These are phyloP conservation scores for Heliconius hewitsoni DNA, from an alignment of 1,140 invertebrate species.

Conservation along the genomic window DNA sequence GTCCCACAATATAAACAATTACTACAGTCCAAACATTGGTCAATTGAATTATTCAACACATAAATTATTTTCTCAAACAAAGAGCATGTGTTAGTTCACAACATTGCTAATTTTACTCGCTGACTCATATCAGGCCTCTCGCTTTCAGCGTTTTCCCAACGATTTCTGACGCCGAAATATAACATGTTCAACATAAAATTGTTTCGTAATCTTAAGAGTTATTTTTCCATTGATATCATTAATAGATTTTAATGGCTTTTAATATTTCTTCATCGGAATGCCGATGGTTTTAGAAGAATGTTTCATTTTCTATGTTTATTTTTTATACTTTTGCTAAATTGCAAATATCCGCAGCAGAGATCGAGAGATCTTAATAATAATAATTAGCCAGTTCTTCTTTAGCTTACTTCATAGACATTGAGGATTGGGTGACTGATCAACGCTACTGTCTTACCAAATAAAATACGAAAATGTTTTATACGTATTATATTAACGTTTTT, in stretches of 20 bases:
- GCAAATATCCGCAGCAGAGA: no score
- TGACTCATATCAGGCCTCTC: conserved; percentile 49
- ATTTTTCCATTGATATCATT: conserved; percentile 22
- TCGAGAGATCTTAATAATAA: no score
- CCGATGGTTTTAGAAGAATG: neutral
- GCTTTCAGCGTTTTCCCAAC: conserved; percentile 38
- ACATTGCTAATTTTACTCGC: conserved; percentile 52
- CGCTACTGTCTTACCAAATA: no score
- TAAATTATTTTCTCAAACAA: conserved; percentile 12
- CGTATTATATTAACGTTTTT: no score
- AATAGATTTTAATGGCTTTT: neutral
- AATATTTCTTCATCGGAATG: neutral
- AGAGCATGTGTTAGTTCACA: conserved; percentile 42
- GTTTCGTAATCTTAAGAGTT: conserved; percentile 41
- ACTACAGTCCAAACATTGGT: neutral
- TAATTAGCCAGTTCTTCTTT: no score
- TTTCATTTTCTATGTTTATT: neutral
- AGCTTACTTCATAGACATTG: no score
- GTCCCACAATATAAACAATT: neutral
- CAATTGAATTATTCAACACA: neutral
- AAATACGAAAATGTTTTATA: no score
- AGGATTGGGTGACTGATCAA: no score
- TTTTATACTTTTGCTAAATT: no score
- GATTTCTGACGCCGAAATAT: conserved; percentile 52
- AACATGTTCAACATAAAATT: conserved; percentile 43